phyloP scores from a whole-genome alignment of 2,888 invertebrate species.

The Oscheius onirici region DNA sequence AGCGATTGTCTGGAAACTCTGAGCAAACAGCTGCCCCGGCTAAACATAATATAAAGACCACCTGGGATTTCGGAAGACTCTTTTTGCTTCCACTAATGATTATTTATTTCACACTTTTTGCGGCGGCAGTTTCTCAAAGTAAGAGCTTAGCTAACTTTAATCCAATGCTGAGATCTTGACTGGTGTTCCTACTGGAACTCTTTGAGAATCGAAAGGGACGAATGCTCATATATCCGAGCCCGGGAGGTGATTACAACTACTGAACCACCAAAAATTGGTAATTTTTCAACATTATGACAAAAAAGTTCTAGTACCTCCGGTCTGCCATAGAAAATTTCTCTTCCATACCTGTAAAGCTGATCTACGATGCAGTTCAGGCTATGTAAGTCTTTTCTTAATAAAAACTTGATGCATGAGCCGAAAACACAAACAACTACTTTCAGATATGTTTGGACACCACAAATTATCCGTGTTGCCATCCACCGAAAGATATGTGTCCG shows the following conservation, averaged over 20 bases:
- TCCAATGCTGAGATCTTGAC: background rate
- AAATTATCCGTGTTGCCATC: conserved; percentile 19
- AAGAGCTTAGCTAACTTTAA: background rate
- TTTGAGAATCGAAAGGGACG: conserved; percentile 17
- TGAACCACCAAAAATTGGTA: background rate
- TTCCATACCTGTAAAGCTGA: conserved; percentile 7
- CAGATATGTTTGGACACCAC: conserved; percentile 15
- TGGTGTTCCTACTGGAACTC: conserved; percentile 27
- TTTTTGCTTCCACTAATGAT: background rate
- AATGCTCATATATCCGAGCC: background rate
- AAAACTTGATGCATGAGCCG: background rate
- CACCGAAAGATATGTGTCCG: conserved; percentile 22
- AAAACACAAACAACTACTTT: conserved; percentile 1
- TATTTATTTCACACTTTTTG: background rate
- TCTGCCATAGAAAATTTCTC: conserved; percentile 17
- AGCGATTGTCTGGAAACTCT: conserved; percentile 24
- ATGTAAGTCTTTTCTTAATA: conserved; percentile 7
- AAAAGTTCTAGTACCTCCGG: background rate
- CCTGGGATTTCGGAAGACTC: background rate
- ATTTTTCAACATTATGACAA: no score
- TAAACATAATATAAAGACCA: conserved; percentile 5
- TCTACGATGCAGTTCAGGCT: conserved; percentile 12
- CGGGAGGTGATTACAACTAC: background rate
- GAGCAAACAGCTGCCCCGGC: conserved; percentile 18
- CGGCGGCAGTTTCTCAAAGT: background rate